phyloP scores from a whole-genome alignment of 2,888 invertebrate genomes.

The Phorcus lineatus region DNA sequence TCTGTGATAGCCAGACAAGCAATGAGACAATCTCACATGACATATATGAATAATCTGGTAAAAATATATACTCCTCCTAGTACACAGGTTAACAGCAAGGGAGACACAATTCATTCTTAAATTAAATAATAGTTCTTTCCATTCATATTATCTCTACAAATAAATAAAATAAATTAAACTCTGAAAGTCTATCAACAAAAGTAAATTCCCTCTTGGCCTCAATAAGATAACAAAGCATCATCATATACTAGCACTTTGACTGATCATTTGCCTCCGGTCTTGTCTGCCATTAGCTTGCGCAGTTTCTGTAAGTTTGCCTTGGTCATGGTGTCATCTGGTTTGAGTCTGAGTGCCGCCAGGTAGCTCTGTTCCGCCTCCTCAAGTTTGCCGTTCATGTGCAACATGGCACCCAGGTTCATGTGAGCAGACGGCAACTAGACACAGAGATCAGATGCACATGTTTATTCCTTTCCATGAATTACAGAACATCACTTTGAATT shows the following conservation, averaged over 20 bases:
- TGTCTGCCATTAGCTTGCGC: constrained; percentile 76
- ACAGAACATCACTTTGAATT: too few relatives aligned
- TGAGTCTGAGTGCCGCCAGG: constrained; percentile 87
- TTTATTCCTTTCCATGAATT: too few relatives aligned
- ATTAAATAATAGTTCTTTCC: background rate
- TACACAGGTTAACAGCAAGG: too few relatives aligned
- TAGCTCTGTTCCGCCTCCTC: constrained; percentile 91
- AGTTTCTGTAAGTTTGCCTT: constrained; percentile 89
- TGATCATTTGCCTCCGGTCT: background rate
- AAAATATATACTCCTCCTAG: too few relatives aligned
- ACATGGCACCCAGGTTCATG: constrained; percentile 95
- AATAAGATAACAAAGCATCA: background rate
- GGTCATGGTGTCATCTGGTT: constrained; percentile 92
- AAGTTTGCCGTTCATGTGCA: constrained; percentile 94
- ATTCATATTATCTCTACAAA: background rate
- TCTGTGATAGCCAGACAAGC: too few relatives aligned
- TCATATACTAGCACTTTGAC: background rate
- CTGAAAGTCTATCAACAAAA: background rate
- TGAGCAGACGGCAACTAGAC: constrained; percentile 90
- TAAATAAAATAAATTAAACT: background rate
- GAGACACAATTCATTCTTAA: background rate
- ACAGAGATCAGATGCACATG: too few relatives aligned
- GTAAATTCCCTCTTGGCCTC: background rate
- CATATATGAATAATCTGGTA: too few relatives aligned
- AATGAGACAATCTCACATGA: too few relatives aligned